Evolutionary conservation across 1,140 invertebrate genomes (phyloP).

Genomic region (Aporrectodea caliginosa): DNA sequence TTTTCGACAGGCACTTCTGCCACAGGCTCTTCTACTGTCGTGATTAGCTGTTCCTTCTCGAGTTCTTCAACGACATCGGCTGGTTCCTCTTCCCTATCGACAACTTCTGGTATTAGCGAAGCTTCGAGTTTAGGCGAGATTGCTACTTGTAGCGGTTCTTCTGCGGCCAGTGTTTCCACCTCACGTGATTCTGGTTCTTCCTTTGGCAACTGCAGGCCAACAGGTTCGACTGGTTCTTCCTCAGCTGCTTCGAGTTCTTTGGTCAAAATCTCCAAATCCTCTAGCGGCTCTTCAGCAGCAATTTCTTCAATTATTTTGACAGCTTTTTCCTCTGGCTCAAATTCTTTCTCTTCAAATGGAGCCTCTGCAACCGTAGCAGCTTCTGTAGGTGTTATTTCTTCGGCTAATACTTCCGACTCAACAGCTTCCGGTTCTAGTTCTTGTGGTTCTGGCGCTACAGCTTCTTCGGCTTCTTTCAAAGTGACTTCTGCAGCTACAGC

Average conservation of each 20-base stretch:
- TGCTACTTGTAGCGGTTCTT: not conserved
- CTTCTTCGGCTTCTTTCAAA: not conserved
- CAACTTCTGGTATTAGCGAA: not conserved
- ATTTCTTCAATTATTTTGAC: too few relatives aligned
- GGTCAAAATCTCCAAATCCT: not conserved
- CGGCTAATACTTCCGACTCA: not conserved
- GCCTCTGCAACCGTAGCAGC: not conserved
- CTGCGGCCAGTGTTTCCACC: too few relatives aligned
- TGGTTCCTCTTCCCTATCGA: not conserved
- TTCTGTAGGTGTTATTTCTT: not conserved
- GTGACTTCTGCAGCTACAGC: too few relatives aligned
- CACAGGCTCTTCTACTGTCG: not conserved
- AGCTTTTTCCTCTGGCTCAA: not conserved
- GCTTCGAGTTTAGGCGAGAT: not conserved
- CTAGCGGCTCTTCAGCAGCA: too few relatives aligned
- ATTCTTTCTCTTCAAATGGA: not conserved
- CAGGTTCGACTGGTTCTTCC: too few relatives aligned
- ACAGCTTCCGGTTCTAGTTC: not conserved
- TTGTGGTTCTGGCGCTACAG: too few relatives aligned
- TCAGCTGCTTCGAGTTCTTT: not conserved
- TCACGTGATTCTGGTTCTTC: too few relatives aligned
- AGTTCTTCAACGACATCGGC: not conserved
- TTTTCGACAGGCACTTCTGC: not conserved
- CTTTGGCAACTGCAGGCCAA: too few relatives aligned
- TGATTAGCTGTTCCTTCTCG: not conserved